Evolutionary conservation across 2,113 vertebrate genomes (phyloP).

Genomic region (Elaphurus davidianus): DNA sequence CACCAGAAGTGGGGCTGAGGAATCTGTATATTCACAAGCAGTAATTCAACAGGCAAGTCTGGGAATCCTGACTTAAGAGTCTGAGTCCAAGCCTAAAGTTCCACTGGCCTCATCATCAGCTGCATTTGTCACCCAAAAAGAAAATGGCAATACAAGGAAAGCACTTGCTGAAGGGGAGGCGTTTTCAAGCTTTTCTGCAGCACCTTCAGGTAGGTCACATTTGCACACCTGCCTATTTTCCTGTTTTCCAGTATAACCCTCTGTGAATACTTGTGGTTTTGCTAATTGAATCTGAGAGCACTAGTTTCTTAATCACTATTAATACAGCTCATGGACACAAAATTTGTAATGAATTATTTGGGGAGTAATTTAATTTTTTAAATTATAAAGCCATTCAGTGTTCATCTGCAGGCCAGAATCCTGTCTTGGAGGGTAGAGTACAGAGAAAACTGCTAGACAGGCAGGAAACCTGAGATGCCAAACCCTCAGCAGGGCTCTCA

Average conservation of each 20-base stretch:
- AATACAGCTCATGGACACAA: constrained; percentile 46
- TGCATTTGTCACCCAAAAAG: background rate
- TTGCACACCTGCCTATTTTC: constrained; percentile 62
- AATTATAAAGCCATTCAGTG: background rate
- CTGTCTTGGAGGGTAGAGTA: background rate
- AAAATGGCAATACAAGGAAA: background rate
- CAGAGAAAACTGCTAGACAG: background rate
- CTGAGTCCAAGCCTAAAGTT: background rate
- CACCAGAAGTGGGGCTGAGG: background rate
- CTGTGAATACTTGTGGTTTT: constrained; percentile 69
- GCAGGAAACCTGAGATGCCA: background rate
- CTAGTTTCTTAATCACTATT: constrained; percentile 77
- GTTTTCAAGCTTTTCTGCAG: background rate
- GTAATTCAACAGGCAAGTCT: background rate
- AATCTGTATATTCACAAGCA: background rate
- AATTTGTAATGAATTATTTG: constrained; percentile 68
- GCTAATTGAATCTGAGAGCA: constrained; percentile 72
- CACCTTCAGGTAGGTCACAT: background rate
- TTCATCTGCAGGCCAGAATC: background rate
- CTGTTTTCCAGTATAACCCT: constrained; percentile 41
- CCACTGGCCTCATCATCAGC: background rate
- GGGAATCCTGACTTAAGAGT: background rate
- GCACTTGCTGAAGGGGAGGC: background rate
- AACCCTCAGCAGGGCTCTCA: background rate
- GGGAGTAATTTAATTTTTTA: background rate